A percentile compares a stretch with the other conserved stretches of the same genome.
Evolutionary conservation across 2,888 invertebrate genomes (phyloP).

Genomic region (Charanyca ferruginea): DNA sequence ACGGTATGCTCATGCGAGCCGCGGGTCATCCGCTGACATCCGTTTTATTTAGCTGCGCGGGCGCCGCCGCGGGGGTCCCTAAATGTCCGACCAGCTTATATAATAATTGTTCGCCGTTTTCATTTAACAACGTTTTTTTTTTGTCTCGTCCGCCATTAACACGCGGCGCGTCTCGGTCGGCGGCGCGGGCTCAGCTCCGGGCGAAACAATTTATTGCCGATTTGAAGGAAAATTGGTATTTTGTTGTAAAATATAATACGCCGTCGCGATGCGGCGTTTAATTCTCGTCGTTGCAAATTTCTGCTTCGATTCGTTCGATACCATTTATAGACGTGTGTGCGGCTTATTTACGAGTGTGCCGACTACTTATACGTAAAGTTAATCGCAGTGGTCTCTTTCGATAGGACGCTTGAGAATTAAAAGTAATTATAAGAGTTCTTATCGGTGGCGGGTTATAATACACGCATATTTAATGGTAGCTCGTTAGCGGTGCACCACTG

Average conservation of each 20-base stretch:
- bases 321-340: slow-evolving; percentile 67
- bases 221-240: slow-evolving; percentile 86
- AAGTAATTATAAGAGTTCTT: slow-evolving; percentile 64
- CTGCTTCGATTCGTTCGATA: slow-evolving; percentile 65
- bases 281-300: slow-evolving; percentile 65
- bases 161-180: slow-evolving; percentile 74
- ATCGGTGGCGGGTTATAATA: slow-evolving; percentile 62
- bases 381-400: slow-evolving; percentile 61
- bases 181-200: slow-evolving; percentile 80
- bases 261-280: slow-evolving; percentile 59
- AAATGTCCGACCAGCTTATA: slow-evolving; percentile 68
- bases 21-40: slow-evolving; percentile 54
- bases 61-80: slow-evolving; percentile 68
- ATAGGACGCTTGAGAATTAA: slow-evolving; percentile 56
- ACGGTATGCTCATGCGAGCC: slow-evolving; percentile 20
- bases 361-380: slow-evolving; percentile 71
- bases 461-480: slow-evolving; percentile 61
- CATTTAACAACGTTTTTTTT: slow-evolving; percentile 74
- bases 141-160: slow-evolving; percentile 77
- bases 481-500: slow-evolving; percentile 62
- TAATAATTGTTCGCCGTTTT: slow-evolving; percentile 84
- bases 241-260: slow-evolving; percentile 79
- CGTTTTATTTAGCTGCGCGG: slow-evolving; percentile 51
- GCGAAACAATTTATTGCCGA: slow-evolving; percentile 83
- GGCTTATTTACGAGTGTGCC: slow-evolving; percentile 66